A percentile compares a stretch with the other conserved stretches of the same genome.
phyloP scores from a whole-genome alignment of 2,888 invertebrate genomes.

The Cheilosia soror region DNA sequence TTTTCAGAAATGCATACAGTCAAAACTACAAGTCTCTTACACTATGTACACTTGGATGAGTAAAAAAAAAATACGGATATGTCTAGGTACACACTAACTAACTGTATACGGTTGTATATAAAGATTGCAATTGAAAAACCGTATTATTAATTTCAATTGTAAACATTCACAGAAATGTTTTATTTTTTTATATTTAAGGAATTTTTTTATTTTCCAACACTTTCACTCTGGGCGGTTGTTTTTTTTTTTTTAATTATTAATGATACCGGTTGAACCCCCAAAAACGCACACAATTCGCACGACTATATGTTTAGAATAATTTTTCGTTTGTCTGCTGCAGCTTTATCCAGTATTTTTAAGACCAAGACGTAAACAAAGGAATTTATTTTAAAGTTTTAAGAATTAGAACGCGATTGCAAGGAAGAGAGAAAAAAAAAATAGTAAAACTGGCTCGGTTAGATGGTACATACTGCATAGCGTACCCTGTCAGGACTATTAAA shows the following conservation, averaged over 20 bases:
- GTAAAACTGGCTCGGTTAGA: constrained; percentile 66
- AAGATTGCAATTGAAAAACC: background rate
- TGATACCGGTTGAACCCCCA: background rate
- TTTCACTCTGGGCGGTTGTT: constrained; percentile 17
- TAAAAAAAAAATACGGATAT: constrained; percentile 33
- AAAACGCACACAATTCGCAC: constrained; percentile 27
- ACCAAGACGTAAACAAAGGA: constrained; percentile 27
- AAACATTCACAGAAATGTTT: constrained; percentile 31
- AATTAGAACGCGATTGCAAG: constrained; percentile 68
- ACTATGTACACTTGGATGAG: constrained; percentile 61
- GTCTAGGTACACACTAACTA: constrained; percentile 70
- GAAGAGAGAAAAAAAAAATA: constrained; percentile 1
- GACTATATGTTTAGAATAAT: background rate
- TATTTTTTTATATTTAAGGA: background rate
- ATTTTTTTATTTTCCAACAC: constrained; percentile 6
- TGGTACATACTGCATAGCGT: constrained; percentile 70
- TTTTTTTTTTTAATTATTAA: constrained; percentile 14
- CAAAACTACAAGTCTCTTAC: constrained; percentile 55
- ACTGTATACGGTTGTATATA: constrained; percentile 22
- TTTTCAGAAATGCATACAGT: constrained; percentile 75
- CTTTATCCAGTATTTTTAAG: background rate
- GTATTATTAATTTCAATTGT: constrained; percentile 3
- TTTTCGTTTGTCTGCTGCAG: background rate
- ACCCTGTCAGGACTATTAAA: constrained; percentile 70
- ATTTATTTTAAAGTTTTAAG: constrained; percentile 6